These are phyloP conservation scores for Pseudorhiza aurosa DNA, from an alignment of 30 jellyfish, hydroid and myxozoan species.

Conservation along the genomic window DNA sequence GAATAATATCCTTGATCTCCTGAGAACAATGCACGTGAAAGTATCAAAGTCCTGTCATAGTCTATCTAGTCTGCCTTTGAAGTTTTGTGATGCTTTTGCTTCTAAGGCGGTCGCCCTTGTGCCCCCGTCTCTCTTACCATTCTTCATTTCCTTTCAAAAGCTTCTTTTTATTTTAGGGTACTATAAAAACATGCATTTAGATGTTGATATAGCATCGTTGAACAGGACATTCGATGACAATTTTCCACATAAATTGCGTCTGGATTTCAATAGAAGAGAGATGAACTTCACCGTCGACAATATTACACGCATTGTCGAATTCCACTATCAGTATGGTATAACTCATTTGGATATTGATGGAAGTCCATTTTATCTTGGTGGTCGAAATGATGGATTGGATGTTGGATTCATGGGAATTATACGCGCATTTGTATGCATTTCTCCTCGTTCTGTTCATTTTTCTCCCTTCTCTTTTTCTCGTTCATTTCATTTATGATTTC, in stretches of 20 bases:
- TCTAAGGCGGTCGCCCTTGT: no score
- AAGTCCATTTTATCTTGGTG: constrained; percentile 93
- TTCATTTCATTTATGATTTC: not conserved
- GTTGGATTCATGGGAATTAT: constrained; percentile 94
- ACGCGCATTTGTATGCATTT: constrained; percentile 86
- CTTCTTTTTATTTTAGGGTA: constrained; percentile 20
- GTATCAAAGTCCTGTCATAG: no score
- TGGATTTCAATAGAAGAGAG: constrained; percentile 82
- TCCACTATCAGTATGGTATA: constrained; percentile 89
- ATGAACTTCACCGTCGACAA: constrained; percentile 88
- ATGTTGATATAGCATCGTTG: constrained; percentile 75
- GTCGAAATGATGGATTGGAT: constrained; percentile 76
- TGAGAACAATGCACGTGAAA: no score
- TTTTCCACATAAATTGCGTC: constrained; percentile 74
- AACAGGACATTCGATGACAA: constrained; percentile 93
- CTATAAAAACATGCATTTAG: constrained; percentile 69
- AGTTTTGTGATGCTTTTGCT: no score
- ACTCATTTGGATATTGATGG: constrained; percentile 96
- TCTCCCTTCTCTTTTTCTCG: not conserved
- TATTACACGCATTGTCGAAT: constrained; percentile 83
- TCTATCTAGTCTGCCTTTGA: no score
- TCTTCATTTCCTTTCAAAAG: not conserved
- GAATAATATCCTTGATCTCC: no score
- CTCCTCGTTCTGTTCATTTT: not conserved
- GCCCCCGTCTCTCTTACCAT: not conserved